Evolutionary conservation across 2,797 vertebrate genomes (phyloP).

Genomic region (Picus viridis): DNA sequence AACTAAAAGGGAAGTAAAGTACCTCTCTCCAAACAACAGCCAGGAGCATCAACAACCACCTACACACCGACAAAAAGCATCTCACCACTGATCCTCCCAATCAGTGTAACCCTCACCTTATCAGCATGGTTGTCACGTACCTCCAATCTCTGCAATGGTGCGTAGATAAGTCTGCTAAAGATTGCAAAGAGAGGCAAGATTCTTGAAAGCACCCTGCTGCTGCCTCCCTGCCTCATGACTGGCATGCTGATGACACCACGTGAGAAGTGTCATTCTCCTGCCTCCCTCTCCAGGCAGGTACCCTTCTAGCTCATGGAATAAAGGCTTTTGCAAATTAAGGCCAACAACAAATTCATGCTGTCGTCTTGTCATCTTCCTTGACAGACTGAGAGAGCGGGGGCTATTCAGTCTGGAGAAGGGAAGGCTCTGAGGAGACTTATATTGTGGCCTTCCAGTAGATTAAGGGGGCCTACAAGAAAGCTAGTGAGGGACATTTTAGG

Average conservation of each 20-base stretch:
- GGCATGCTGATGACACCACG: not conserved
- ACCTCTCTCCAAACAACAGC: not conserved
- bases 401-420: too few species aligned
- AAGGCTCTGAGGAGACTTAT: too few species aligned
- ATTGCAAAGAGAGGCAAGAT: slow-evolving; percentile 17
- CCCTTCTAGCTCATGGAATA: not conserved
- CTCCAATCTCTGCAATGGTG: not conserved
- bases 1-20: not conserved
- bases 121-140: not conserved
- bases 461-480: too few species aligned
- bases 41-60: not conserved
- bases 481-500: too few species aligned
- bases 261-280: not conserved
- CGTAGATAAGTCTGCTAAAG: not conserved
- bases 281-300: not conserved
- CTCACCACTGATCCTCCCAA: not conserved
- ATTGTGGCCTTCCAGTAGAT: too few species aligned
- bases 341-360: not conserved
- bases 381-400: too few species aligned
- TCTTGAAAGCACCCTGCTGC: slow-evolving; percentile 36
- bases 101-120: not conserved
- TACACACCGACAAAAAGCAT: not conserved
- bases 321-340: not conserved
- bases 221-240: slow-evolving; percentile 11
- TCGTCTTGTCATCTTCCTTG: rapidly evolving